Evolutionary conservation across 2,888 invertebrate genomes (phyloP).

Genomic region (Scaptomyza reducta): DNA sequence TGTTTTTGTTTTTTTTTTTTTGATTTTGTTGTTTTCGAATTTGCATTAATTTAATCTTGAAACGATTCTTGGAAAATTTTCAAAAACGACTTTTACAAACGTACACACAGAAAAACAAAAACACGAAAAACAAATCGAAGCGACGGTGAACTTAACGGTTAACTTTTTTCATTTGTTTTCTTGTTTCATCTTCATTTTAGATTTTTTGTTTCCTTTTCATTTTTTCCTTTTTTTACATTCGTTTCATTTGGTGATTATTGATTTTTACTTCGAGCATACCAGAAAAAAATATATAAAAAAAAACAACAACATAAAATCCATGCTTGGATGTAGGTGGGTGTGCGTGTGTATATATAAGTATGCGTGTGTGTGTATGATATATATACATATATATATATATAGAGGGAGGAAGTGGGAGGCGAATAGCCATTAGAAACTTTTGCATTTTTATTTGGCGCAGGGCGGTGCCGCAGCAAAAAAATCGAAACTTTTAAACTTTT

Average conservation of each 20-base stretch:
- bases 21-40: slow-evolving; percentile 10
- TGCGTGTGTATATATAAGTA: slow-evolving; percentile 1
- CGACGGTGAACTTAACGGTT: slow-evolving; percentile 24
- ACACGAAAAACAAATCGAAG: slow-evolving; percentile 31
- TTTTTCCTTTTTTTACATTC: neutral
- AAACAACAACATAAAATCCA: slow-evolving; percentile 16
- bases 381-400: neutral
- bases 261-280: slow-evolving; percentile 33
- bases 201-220: neutral
- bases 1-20: slow-evolving; percentile 1
- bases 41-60: slow-evolving; percentile 41
- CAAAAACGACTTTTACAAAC: slow-evolving; percentile 5
- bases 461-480: slow-evolving; percentile 43
- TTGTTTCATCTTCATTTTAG: neutral
- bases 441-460: slow-evolving; percentile 8
- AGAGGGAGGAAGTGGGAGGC: neutral
- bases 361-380: neutral
- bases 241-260: slow-evolving; percentile 27
- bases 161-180: slow-evolving; percentile 12
- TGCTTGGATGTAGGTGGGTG: slow-evolving; percentile 5
- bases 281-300: slow-evolving; percentile 40
- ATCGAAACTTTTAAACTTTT: slow-evolving; percentile 10
- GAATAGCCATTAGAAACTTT: slow-evolving; percentile 8
- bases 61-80: slow-evolving; percentile 37
- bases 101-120: slow-evolving; percentile 38